phyloP scores from a whole-genome alignment of 2,797 vertebrate species.

The Apodemus agrarius region DNA sequence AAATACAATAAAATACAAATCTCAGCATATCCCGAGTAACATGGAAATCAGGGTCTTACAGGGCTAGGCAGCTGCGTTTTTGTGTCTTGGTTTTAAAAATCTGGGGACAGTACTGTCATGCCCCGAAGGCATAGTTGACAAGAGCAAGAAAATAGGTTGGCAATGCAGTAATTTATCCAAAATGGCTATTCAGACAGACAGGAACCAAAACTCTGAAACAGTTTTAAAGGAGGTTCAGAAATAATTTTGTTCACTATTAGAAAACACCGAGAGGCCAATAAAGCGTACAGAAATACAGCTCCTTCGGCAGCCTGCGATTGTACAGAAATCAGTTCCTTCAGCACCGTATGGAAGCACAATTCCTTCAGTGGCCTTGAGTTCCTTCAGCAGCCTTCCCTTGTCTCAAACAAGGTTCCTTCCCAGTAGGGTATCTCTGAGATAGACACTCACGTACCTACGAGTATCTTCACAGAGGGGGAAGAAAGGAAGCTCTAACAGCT shows the following conservation, averaged over 20 bases:
- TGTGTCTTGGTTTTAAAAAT: background rate
- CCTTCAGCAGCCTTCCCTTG: background rate
- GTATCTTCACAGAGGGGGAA: slow-evolving; percentile 3
- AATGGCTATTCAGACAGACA: background rate
- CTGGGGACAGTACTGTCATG: background rate
- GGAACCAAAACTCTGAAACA: background rate
- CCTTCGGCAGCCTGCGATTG: background rate
- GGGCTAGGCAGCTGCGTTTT: background rate
- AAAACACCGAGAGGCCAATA: background rate
- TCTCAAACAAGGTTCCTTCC: background rate
- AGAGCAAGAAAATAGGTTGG: background rate
- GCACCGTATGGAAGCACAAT: background rate
- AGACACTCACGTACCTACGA: background rate
- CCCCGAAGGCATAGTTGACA: background rate
- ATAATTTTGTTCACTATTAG: background rate
- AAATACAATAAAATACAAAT: background rate
- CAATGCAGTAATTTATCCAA: background rate
- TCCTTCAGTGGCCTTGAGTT: background rate
- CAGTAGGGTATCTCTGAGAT: background rate
- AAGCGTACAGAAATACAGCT: background rate
- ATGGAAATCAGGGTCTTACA: background rate
- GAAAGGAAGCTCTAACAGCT: background rate
- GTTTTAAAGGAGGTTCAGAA: background rate
- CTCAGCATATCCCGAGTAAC: background rate
- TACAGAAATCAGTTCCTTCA: background rate